phyloP scores from a whole-genome alignment of 2,888 invertebrate species.

The Cheilosia grossa region DNA sequence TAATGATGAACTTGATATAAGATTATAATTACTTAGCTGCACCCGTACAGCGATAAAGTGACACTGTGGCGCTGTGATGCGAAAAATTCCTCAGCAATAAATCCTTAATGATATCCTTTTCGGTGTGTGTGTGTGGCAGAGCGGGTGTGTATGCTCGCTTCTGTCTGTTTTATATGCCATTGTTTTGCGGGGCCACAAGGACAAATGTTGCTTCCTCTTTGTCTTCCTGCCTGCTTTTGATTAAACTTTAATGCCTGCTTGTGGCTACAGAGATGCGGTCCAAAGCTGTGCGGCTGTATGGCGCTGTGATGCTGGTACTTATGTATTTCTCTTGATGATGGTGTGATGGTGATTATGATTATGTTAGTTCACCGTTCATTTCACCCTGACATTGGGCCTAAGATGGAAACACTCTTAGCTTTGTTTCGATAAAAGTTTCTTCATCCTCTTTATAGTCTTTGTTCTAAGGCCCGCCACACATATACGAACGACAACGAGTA shows the following conservation, averaged over 20 bases:
- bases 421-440: conserved; percentile 47
- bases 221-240: conserved; percentile 53
- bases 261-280: conserved; percentile 45
- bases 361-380: conserved; percentile 62
- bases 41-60: conserved; percentile 39
- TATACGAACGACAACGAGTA: neutral
- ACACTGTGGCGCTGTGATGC: conserved; percentile 35
- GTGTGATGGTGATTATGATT: conserved; percentile 65
- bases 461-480: conserved; percentile 5
- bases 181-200: conserved; percentile 50
- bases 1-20: conserved; percentile 40
- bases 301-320: neutral
- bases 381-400: conserved; percentile 59
- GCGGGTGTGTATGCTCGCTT: neutral
- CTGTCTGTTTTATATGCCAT: conserved; percentile 5
- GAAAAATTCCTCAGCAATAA: conserved; percentile 57
- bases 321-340: neutral
- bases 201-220: conserved; percentile 55
- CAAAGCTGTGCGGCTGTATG: conserved; percentile 3
- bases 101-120: conserved; percentile 36
- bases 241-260: conserved; percentile 67
- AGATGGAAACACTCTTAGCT: conserved; percentile 8
- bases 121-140: neutral
- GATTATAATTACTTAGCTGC: conserved; percentile 50
- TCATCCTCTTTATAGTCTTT: conserved; percentile 19